A percentile compares a stretch with the other conserved stretches of the same genome.
Conservation (phyloP, 1,140 invertebrate genomes). For the Habropoda laboriosa region DNA sequence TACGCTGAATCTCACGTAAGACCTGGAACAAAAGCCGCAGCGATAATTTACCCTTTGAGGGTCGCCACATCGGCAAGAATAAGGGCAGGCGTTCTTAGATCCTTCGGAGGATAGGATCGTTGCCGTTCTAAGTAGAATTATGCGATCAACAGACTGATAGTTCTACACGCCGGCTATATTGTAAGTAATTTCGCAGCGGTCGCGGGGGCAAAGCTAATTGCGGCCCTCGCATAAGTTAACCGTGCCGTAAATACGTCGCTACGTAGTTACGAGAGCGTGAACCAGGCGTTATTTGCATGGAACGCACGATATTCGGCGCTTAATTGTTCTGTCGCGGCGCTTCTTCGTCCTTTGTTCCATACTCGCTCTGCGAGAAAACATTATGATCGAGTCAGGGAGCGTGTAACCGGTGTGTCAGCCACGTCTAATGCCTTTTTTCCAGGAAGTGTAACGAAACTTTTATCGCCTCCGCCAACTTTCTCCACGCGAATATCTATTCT, state of each 20-base stretch:
- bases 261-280: slow-evolving; percentile 44
- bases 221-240: slow-evolving; percentile 53
- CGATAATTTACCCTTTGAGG: no score
- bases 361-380: slow-evolving; percentile 7
- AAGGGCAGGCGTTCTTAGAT: neutral
- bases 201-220: slow-evolving; percentile 58
- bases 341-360: slow-evolving; percentile 28
- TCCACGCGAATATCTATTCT: neutral
- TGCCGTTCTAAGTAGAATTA: slow-evolving; percentile 22
- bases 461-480: slow-evolving; percentile 17
- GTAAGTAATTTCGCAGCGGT: slow-evolving; percentile 56
- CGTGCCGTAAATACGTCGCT: slow-evolving; percentile 53
- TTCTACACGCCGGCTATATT: slow-evolving; percentile 51
- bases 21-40: no score
- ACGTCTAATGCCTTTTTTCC: slow-evolving; percentile 6
- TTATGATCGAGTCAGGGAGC: slow-evolving; percentile 19
- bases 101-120: neutral
- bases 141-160: slow-evolving; percentile 49
- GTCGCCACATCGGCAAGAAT: no score
- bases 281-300: slow-evolving; percentile 42
- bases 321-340: slow-evolving; percentile 34
- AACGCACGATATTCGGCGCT: slow-evolving; percentile 36
- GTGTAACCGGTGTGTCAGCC: slow-evolving; percentile 35
- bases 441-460: slow-evolving; percentile 12
- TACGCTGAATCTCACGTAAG: no score